These are phyloP conservation scores for Callorhinus ursinus DNA, from an alignment of 2,113 vertebrate species.

Conservation along the genomic window DNA sequence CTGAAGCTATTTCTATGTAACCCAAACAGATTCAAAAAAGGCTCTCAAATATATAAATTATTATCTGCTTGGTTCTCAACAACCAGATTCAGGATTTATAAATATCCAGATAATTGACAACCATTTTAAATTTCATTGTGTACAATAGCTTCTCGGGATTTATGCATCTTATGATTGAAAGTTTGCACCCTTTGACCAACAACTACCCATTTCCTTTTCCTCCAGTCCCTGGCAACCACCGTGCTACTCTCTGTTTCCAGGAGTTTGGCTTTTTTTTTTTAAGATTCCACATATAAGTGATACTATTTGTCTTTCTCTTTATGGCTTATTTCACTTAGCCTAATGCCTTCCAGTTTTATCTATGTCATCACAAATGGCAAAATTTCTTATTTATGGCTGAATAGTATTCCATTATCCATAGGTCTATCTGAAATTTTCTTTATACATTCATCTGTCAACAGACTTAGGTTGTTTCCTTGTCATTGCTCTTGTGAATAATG, in stretches of 20 bases:
- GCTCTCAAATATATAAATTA: neutral
- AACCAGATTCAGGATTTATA: neutral
- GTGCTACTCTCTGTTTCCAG: neutral
- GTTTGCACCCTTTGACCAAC: neutral
- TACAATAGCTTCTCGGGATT: neutral
- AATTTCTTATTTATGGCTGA: neutral
- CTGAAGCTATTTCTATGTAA: neutral
- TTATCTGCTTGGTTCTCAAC: neutral
- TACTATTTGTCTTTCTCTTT: neutral
- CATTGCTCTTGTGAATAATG: neutral
- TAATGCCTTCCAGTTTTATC: neutral
- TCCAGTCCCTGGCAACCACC: neutral
- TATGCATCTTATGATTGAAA: neutral
- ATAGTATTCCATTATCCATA: neutral
- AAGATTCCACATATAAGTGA: neutral
- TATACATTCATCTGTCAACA: neutral
- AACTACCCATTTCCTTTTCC: neutral
- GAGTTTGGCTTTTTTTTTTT: neutral
- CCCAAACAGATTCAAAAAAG: neutral
- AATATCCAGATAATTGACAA: neutral
- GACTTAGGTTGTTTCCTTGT: neutral
- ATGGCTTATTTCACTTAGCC: neutral
- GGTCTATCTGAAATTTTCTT: neutral
- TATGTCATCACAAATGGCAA: neutral
- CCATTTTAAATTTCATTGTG: conserved; percentile 4